phyloP scores from a whole-genome alignment of 2,113 vertebrate genomes.

The Myotis davidii region DNA sequence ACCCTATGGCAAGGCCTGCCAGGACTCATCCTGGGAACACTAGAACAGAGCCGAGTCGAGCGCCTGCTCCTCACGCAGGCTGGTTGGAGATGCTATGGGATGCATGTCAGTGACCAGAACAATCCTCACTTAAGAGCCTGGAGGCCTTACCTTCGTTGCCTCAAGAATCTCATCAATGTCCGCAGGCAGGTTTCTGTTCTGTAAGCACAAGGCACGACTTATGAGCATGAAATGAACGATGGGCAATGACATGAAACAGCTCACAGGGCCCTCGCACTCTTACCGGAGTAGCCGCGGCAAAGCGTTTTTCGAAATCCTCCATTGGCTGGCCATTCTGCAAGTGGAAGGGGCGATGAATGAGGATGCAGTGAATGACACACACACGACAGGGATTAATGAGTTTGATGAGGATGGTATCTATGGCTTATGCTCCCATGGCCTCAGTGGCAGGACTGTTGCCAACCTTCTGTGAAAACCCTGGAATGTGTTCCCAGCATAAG shows the following conservation, averaged over 20 bases:
- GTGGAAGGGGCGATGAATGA: conserved; percentile 72
- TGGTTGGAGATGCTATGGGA: accelerated
- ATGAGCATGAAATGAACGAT: conserved; percentile 86
- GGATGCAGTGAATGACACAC: conserved; percentile 76
- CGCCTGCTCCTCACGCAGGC: accelerated
- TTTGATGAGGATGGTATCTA: conserved; percentile 81
- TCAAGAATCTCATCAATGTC: conserved; percentile 90
- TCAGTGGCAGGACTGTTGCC: background rate
- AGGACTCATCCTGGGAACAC: background rate
- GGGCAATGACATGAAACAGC: conserved; percentile 36
- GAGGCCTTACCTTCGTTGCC: conserved; percentile 92
- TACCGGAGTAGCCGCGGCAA: conserved; percentile 74
- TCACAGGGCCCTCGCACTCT: conserved; percentile 36
- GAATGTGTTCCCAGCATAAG: background rate
- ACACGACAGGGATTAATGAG: conserved; percentile 85
- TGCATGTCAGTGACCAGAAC: background rate
- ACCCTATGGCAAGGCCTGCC: accelerated
- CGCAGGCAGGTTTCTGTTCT: conserved; percentile 92
- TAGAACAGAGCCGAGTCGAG: background rate
- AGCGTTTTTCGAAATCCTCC: conserved; percentile 75
- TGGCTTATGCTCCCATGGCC: conserved; percentile 69
- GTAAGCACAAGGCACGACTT: conserved; percentile 90
- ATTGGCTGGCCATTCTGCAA: conserved; percentile 64
- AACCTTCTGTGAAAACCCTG: background rate
- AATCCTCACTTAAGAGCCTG: background rate